phyloP scores from a whole-genome alignment of 2,797 vertebrate species.

The Microctenopoma lineatum region DNA sequence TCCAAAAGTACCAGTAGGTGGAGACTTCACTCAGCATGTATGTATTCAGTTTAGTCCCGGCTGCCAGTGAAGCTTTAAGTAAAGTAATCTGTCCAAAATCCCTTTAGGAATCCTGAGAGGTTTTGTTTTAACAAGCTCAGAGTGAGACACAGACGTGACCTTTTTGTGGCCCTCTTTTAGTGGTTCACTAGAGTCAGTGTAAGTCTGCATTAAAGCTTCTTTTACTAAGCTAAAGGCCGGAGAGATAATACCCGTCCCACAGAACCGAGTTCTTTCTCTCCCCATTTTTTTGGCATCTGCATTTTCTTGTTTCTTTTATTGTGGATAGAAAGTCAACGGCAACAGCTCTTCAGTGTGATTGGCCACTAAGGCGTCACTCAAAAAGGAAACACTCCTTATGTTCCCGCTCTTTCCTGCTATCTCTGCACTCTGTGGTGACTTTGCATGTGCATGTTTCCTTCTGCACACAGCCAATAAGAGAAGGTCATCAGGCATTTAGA shows the following conservation, averaged over 20 bases:
- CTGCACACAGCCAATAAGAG: slow-evolving; percentile 47
- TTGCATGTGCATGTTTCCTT: slow-evolving; percentile 20
- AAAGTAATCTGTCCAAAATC: slow-evolving; percentile 58
- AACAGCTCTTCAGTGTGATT: not conserved
- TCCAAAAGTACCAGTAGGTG: not conserved
- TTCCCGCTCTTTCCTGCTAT: not conserved
- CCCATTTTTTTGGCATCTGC: slow-evolving; percentile 24
- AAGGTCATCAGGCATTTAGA: slow-evolving; percentile 21
- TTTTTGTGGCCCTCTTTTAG: slow-evolving; percentile 63
- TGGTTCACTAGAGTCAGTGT: slow-evolving; percentile 57
- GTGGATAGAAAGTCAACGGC: slow-evolving; percentile 4
- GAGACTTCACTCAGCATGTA: not conserved
- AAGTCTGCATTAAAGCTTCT: slow-evolving; percentile 66
- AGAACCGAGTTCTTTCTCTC: slow-evolving; percentile 28
- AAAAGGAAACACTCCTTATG: not conserved
- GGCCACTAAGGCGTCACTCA: slow-evolving; percentile 6
- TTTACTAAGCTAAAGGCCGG: slow-evolving; percentile 65
- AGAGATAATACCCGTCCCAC: slow-evolving; percentile 56
- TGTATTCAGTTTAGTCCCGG: slow-evolving; percentile 32
- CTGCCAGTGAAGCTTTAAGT: slow-evolving; percentile 51
- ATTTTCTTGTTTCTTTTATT: slow-evolving; percentile 30
- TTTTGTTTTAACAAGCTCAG: slow-evolving; percentile 76
- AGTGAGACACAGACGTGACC: slow-evolving; percentile 62
- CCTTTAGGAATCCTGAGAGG: slow-evolving; percentile 52
- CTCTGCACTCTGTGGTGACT: slow-evolving; percentile 4